Conservation (phyloP, 2,113 vertebrate genomes). For the Calonectris borealis region DNA sequence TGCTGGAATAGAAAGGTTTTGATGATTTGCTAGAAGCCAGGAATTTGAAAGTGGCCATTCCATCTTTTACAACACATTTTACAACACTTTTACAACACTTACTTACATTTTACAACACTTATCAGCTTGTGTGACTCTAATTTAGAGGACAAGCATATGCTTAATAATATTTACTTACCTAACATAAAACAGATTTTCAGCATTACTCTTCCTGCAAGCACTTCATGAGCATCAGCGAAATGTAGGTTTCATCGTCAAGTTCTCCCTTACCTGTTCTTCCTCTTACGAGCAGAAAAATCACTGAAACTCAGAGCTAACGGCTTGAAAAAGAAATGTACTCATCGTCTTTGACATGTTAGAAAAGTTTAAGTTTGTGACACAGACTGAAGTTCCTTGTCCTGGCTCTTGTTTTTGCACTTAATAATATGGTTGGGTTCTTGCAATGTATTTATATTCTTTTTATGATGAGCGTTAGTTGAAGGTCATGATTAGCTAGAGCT, state of each 20-base stretch:
- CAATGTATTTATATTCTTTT: background rate
- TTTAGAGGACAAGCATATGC: background rate
- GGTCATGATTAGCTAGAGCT: background rate
- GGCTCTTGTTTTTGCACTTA: constrained; percentile 25
- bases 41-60: background rate
- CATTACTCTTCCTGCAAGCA: background rate
- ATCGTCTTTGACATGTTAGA: no score
- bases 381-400: background rate
- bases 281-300: background rate
- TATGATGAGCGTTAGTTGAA: background rate
- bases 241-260: background rate
- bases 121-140: background rate
- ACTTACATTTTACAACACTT: background rate
- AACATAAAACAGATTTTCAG: background rate
- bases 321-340: background rate
- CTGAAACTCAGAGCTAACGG: background rate
- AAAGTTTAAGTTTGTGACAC: background rate
- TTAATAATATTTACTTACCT: background rate
- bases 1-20: background rate
- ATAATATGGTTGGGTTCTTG: background rate
- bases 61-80: background rate
- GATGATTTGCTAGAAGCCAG: background rate
- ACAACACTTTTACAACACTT: no score
- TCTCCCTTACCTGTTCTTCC: background rate
- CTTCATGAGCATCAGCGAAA: background rate